A percentile compares a stretch with the other conserved stretches of the same genome.
Conservation (phyloP, 2,113 vertebrate genomes). For the Craseonycteris thonglongyai region DNA sequence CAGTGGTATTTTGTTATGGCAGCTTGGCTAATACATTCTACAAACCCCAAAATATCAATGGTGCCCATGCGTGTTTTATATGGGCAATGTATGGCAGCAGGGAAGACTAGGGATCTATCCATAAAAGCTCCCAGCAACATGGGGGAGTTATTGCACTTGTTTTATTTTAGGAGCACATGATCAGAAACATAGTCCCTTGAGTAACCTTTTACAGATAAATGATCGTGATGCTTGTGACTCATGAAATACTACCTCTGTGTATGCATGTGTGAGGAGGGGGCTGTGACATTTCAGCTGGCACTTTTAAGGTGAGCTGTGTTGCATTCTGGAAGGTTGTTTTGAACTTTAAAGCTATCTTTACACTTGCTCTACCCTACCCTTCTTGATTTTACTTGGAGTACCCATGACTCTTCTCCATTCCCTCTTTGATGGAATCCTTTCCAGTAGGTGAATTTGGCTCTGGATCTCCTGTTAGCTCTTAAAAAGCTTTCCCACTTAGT, state of each 20-base stretch:
- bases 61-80: neutral
- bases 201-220: neutral
- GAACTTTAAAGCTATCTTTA: neutral
- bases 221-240: neutral
- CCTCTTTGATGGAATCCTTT: neutral
- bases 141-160: neutral
- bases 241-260: neutral
- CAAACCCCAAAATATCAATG: neutral
- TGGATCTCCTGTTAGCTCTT: neutral
- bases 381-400: neutral
- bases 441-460: neutral
- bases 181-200: neutral
- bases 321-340: neutral
- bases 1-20: neutral
- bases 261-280: neutral
- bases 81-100: neutral
- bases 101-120: neutral
- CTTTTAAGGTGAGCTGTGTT: neutral
- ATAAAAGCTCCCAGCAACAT: neutral
- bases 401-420: neutral
- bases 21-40: neutral
- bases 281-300: neutral
- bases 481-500: neutral
- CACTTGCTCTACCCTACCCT: too few relatives aligned
- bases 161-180: neutral